These are phyloP conservation scores for Sinelater perroti DNA, from an alignment of 2,888 invertebrate species.

Conservation along the genomic window DNA sequence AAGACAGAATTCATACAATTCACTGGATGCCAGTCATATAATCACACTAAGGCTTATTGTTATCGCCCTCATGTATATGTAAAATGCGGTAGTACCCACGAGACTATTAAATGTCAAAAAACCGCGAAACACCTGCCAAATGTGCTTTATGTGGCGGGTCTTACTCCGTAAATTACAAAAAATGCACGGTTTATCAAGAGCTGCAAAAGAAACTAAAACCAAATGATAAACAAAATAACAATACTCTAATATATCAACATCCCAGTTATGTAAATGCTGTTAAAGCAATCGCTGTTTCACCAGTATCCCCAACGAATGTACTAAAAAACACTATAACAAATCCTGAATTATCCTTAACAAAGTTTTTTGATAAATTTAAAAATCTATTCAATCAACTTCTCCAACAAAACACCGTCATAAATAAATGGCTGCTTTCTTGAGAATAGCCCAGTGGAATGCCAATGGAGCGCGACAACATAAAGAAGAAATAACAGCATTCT, in stretches of 20 bases:
- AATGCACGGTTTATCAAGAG: constrained; percentile 5
- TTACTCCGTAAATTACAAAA: background rate
- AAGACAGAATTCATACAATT: constrained; percentile 3
- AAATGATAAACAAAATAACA: constrained; percentile 4
- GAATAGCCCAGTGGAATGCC: too few species aligned
- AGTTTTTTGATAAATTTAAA: constrained; percentile 5
- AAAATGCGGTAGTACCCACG: constrained; percentile 10
- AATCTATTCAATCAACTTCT: background rate
- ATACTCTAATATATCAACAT: constrained; percentile 1
- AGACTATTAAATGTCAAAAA: constrained; percentile 3
- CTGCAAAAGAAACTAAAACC: constrained; percentile 4
- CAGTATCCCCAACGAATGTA: constrained; percentile 1
- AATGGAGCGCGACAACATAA: constrained; percentile 4
- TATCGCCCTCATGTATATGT: background rate
- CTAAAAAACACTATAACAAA: background rate
- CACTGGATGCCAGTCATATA: constrained; percentile 15
- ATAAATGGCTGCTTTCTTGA: constrained; percentile 4
- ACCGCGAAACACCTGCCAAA: background rate
- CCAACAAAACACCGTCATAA: constrained; percentile 7
- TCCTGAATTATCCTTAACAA: background rate
- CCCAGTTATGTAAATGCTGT: background rate
- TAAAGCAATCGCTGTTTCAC: constrained; percentile 3
- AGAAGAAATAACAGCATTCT: constrained; percentile 5
- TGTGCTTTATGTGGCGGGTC: background rate
- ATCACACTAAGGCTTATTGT: constrained; percentile 11